phyloP scores from a whole-genome alignment of 1,140 invertebrate genomes.

The Cyclina sinensis region DNA sequence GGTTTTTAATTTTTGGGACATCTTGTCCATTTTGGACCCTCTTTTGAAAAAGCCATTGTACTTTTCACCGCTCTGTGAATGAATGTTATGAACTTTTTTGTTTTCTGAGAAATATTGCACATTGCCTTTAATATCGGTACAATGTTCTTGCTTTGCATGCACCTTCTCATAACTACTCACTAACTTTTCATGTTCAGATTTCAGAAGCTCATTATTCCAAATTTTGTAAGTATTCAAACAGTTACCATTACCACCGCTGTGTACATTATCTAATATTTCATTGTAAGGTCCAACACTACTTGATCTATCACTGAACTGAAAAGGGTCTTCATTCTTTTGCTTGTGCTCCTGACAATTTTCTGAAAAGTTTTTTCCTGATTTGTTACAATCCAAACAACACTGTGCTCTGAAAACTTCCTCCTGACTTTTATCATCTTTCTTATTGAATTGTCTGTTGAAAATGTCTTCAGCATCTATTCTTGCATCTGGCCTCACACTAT shows the following conservation, averaged over 20 bases:
- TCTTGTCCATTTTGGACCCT: constrained; percentile 33
- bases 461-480: not conserved
- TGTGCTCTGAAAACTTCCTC: not conserved
- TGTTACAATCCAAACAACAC: constrained; percentile 69
- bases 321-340: constrained; percentile 19
- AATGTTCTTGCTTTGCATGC: not conserved
- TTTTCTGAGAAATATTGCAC: constrained; percentile 33
- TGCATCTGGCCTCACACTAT: not conserved
- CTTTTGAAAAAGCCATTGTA: constrained; percentile 3
- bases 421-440: not conserved
- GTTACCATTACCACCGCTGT: not conserved
- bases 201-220: not conserved
- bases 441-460: not conserved
- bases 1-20: not conserved
- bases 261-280: not conserved
- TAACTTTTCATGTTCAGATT: constrained; percentile 25
- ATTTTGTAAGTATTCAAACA: not conserved
- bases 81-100: not conserved
- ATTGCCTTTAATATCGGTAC: constrained; percentile 24
- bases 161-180: constrained; percentile 4
- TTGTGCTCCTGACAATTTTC: constrained; percentile 36
- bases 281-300: constrained; percentile 1
- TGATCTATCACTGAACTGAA: constrained; percentile 50
- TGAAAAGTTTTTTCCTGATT: constrained; percentile 66
- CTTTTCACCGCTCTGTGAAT: not conserved